Conservation (phyloP, 2,888 invertebrate genomes). For the Brachyptera putata region DNA sequence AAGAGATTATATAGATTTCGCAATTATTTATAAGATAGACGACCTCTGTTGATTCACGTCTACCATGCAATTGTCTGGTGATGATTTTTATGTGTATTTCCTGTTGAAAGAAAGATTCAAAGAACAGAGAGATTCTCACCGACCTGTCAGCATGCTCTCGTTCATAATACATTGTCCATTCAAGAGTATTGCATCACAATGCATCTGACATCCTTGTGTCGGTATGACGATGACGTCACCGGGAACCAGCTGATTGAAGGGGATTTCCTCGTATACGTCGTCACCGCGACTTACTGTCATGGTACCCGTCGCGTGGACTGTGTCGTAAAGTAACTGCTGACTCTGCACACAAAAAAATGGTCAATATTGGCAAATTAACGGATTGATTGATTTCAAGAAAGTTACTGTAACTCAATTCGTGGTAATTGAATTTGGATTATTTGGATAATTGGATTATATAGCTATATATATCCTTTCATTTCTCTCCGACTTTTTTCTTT, state of each 20-base stretch:
- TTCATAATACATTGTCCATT: slow-evolving; percentile 89
- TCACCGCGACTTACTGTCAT: slow-evolving; percentile 50
- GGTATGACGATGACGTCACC: slow-evolving; percentile 83
- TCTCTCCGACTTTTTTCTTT: too few relatives aligned
- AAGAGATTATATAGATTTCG: too few relatives aligned
- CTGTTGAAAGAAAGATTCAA: too few relatives aligned
- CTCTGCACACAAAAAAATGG: slow-evolving; percentile 42
- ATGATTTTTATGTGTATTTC: too few relatives aligned
- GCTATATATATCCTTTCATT: too few relatives aligned
- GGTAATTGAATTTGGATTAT: background rate
- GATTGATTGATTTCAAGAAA: background rate
- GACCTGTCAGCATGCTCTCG: slow-evolving; percentile 91
- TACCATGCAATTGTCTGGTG: too few relatives aligned
- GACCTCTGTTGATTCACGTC: too few relatives aligned
- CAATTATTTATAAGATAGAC: too few relatives aligned
- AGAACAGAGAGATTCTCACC: too few relatives aligned
- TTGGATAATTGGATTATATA: too few relatives aligned
- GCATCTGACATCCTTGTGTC: slow-evolving; percentile 69
- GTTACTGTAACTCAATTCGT: background rate
- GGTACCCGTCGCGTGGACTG: slow-evolving; percentile 48
- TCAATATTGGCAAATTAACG: too few relatives aligned
- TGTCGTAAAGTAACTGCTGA: slow-evolving; percentile 46
- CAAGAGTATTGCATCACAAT: slow-evolving; percentile 80
- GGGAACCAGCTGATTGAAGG: slow-evolving; percentile 70
- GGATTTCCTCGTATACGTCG: slow-evolving; percentile 46